Conservation (phyloP, 2,888 invertebrate species). For the Aleiodes alternator region DNA sequence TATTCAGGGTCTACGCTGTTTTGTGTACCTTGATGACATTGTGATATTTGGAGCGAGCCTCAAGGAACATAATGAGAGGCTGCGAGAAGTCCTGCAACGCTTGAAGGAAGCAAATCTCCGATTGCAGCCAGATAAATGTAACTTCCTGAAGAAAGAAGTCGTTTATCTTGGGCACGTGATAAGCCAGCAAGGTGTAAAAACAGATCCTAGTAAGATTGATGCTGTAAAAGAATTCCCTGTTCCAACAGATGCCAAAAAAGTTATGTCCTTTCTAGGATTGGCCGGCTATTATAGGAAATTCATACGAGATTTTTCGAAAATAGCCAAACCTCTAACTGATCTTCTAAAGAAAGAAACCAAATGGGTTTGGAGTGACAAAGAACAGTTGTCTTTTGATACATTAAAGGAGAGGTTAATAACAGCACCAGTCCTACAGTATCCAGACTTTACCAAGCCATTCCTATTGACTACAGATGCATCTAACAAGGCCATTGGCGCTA, state of each 20-base stretch:
- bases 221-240: slow-evolving; percentile 21
- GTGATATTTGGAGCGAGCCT: slow-evolving; percentile 22
- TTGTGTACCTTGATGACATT: slow-evolving; percentile 18
- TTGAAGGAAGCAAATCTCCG: slow-evolving; percentile 13
- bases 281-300: slow-evolving; percentile 32
- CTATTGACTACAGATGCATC: slow-evolving; percentile 40
- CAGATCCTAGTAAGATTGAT: slow-evolving; percentile 43
- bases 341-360: slow-evolving; percentile 22
- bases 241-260: slow-evolving; percentile 30
- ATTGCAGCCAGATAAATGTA: slow-evolving; percentile 44
- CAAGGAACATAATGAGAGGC: slow-evolving; percentile 29
- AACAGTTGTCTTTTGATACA: neutral
- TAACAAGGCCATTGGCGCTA: slow-evolving; percentile 30
- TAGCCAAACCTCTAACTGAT: slow-evolving; percentile 19
- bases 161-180: slow-evolving; percentile 40
- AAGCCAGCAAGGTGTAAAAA: slow-evolving; percentile 17
- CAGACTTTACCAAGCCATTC: slow-evolving; percentile 25
- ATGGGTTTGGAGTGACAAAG: neutral
- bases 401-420: neutral
- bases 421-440: slow-evolving; percentile 37
- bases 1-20: neutral
- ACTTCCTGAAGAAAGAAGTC: slow-evolving; percentile 43
- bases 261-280: slow-evolving; percentile 37
- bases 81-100: slow-evolving; percentile 30
- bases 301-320: slow-evolving; percentile 5